Evolutionary conservation across 2,113 vertebrate species (phyloP), one percentile per base, ranked within the genome.

Genomic region (Microcebus lehilahytsara): DNA sequence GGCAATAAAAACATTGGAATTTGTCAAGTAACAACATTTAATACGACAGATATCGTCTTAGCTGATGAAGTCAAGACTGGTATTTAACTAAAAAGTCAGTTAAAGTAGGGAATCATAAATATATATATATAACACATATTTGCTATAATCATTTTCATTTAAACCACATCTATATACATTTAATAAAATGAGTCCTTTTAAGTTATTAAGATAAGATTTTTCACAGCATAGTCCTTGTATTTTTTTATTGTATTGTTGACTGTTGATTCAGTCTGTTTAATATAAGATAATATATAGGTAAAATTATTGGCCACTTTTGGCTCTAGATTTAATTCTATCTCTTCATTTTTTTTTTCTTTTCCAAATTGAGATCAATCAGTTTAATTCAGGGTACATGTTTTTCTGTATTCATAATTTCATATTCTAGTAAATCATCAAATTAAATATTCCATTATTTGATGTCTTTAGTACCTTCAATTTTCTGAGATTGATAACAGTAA

Each of bases 391-490:
- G 25, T 78, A 34, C 19, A 60, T 56, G 16, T 80, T 22, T 85
- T 69, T 62, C 23, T 95, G 30, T 30, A 80, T 80, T 91, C 49
- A 89, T 75, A 42, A 89, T 86, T 92, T 85, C 60, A 37, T 42
- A 69, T 71, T 93, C 51, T 10, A 60, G 25, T 86, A 89, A 85
- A 60, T 81, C 51, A 87, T 25, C 20, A 80, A 60, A 60, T 69
- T 72, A 97, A 93, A 87, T 93, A 94, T 62, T 37, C n/a, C 3
- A 79, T 77, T 81, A 66, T 60, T 90, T 80, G 58, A 56, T 60
- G 16, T 83, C 53, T 85, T 91, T 58, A 79, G 60, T 74, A 64
- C 5, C 56, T 88, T 85, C 16, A 67, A 46, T 51, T 85, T 30
- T 84, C 64, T 91, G 7, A 58, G 19, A 81, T 51, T 72, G 12